Evolutionary conservation across 2,888 invertebrate species (phyloP).

Genomic region (Diploptera punctata): DNA sequence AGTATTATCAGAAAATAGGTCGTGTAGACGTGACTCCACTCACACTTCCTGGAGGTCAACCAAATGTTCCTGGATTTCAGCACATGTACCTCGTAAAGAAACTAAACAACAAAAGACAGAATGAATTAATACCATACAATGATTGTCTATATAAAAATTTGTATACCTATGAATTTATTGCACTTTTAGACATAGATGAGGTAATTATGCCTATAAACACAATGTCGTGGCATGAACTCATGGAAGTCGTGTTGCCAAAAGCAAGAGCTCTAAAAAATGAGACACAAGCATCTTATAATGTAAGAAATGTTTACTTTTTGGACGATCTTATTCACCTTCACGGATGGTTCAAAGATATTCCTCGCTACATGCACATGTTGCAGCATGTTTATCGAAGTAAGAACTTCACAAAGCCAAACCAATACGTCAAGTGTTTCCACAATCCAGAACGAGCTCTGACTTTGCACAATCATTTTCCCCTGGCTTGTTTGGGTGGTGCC

Average conservation of each 20-base stretch:
- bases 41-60: constrained; percentile 87
- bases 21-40: constrained; percentile 79
- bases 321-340: constrained; percentile 85
- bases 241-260: constrained; percentile 74
- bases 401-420: constrained; percentile 92
- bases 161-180: constrained; percentile 88
- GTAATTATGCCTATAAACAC: constrained; percentile 88
- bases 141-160: constrained; percentile 94
- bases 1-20: constrained; percentile 68
- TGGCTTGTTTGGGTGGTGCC: constrained; percentile 75
- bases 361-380: constrained; percentile 91
- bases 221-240: constrained; percentile 75
- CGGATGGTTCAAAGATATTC: constrained; percentile 79
- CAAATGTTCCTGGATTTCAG: constrained; percentile 87
- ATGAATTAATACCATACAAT: constrained; percentile 95
- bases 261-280: constrained; percentile 71
- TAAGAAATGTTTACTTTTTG: constrained; percentile 91
- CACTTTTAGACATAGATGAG: constrained; percentile 93
- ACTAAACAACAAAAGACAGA: constrained; percentile 91
- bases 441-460: constrained; percentile 88
- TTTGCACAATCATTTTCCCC: constrained; percentile 91
- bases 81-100: constrained; percentile 90
- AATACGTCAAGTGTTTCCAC: constrained; percentile 94
- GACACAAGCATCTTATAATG: constrained; percentile 82
- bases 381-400: constrained; percentile 89